Base-by-base conservation (phyloP, 1,140 invertebrate genomes). In the Drosophila ficusphila region DNA sequence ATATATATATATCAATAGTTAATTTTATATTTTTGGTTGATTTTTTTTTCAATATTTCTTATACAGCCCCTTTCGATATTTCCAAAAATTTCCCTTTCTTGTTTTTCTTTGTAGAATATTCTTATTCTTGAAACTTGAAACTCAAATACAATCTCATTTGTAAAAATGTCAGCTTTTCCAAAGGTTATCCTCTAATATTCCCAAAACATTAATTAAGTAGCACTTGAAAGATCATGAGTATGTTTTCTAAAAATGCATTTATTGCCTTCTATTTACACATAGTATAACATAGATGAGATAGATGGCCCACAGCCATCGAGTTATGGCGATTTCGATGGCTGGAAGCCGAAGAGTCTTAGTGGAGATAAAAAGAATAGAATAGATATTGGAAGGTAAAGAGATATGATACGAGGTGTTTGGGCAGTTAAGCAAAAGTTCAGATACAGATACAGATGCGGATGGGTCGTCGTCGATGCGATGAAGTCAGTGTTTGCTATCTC, bases 161-260 rank as follows among this genome's bases (percentile, higher is more conserved):
- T n/a, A n/a, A n/a, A n/a, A n/a, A n/a, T n/a, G n/a, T n/a, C n/a
- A n/a, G n/a, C n/a, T n/a, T n/a, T n/a, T n/a, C n/a, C n/a, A n/a
- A n/a, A n/a, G n/a, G n/a, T n/a, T n/a, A n/a, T n/a, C n/a, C n/a
- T n/a, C n/a, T n/a, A 0, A 27, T 0, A 27, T 6, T 7, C 27
- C 8, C 27, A 8, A 8, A 8, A 7, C 27, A 29, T 29, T 29
- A 29, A 9, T 29, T 9, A 29, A 29, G 3, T 3, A 11, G 2
- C 2, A 14, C 2, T 9, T 0, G 5, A 18, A 18, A 34, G 0
- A 1, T 7, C 9, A 6, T n/a, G 4, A 2, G 0, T 18, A 9
- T 52, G 33, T 69, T 78, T 86, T 85, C 46, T 61, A 74, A 57
- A 51, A 75, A 89, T 88, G 82, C 82, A 89, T 88, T 88, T 86